Evolutionary conservation across 37 sponge, comb jelly and placozoan species (phyloP).

Genomic region (Oopsacas minuta): DNA sequence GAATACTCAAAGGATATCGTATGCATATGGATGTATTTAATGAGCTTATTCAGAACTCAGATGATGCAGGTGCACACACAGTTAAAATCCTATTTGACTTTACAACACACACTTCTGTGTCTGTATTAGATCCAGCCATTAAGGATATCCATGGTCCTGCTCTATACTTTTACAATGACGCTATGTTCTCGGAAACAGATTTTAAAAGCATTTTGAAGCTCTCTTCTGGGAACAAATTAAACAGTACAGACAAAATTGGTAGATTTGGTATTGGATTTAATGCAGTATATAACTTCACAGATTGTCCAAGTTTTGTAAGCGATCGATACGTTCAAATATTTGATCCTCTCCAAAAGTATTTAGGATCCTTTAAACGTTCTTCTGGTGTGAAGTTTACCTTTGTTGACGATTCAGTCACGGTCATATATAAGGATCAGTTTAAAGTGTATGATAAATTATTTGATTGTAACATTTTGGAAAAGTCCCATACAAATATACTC

Average conservation of each 20-base stretch:
- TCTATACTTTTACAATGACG: neutral
- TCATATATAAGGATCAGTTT: neutral
- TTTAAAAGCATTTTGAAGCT: neutral
- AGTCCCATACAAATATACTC: neutral
- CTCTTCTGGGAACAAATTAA: neutral
- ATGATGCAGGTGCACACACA: slow-evolving; percentile 24
- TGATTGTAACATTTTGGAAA: neutral
- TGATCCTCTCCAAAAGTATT: neutral
- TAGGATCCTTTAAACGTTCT: neutral
- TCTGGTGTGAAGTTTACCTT: neutral
- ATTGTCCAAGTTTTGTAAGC: slow-evolving; percentile 46
- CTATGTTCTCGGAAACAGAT: neutral
- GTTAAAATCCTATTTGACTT: slow-evolving; percentile 18
- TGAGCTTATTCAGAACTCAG: slow-evolving; percentile 26
- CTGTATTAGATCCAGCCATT: neutral
- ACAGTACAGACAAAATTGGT: slow-evolving; percentile 38
- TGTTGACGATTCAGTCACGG: neutral
- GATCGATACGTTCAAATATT: neutral
- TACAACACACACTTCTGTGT: neutral
- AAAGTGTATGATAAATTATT: neutral
- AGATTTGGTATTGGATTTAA: slow-evolving; percentile 79
- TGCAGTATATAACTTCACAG: slow-evolving; percentile 72
- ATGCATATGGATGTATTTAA: slow-evolving; percentile 7
- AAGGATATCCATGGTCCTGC: slow-evolving; percentile 9
- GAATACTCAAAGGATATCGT: slow-evolving; percentile 22